These are phyloP conservation scores for Xenus cinereus DNA, from an alignment of 2,113 vertebrate species.

Conservation along the genomic window DNA sequence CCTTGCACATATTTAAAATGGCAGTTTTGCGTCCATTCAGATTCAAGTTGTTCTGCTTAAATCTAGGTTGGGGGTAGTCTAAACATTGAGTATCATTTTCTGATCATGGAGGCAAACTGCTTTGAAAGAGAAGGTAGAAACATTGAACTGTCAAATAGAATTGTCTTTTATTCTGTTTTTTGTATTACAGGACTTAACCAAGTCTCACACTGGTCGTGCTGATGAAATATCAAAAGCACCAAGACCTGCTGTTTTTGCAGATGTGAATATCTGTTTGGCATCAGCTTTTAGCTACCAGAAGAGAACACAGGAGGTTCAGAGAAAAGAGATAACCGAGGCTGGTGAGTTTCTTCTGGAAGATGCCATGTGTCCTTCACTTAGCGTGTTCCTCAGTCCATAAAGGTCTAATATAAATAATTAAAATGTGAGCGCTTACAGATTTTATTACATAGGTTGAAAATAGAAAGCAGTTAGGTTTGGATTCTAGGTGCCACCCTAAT, in stretches of 20 bases:
- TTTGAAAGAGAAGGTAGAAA: not conserved
- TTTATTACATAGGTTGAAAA: not conserved
- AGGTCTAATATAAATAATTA: not conserved
- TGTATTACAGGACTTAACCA: constrained; percentile 65
- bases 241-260: constrained; percentile 1
- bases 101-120: not conserved
- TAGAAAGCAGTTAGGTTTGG: not conserved
- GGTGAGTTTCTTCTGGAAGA: constrained; percentile 38
- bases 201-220: constrained; percentile 2
- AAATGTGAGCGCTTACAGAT: not conserved
- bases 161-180: not conserved
- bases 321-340: not conserved
- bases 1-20: not conserved
- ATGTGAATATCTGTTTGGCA: constrained; percentile 56
- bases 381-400: not conserved
- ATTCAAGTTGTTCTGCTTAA: not conserved
- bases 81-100: not conserved
- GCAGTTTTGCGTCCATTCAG: not conserved
- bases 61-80: not conserved
- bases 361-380: not conserved
- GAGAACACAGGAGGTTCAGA: constrained; percentile 19
- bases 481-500: not conserved
- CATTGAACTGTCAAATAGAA: not conserved
- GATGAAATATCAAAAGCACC: not conserved
- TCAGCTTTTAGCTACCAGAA: constrained; percentile 42